Base-by-base conservation (phyloP, 1,140 invertebrate genomes). In the Tribolium madens region DNA sequence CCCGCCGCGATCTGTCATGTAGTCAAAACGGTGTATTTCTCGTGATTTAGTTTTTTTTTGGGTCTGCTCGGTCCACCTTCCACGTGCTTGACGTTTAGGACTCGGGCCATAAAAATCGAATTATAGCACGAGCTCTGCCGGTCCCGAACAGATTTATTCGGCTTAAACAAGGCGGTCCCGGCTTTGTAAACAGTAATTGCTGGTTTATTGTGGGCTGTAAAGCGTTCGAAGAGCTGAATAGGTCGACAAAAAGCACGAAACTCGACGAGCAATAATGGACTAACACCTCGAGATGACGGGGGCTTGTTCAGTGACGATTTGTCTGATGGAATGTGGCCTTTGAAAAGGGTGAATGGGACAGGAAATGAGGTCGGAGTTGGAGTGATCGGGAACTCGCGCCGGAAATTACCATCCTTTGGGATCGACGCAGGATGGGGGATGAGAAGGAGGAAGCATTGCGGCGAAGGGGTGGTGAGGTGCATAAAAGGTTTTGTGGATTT, bases 201-300 rank as follows among this genome's bases (percentile, higher is more conserved):
- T 15, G 42, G 53, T 75, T 75, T 75, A 75, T 75, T 75, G 60
- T 75, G 73, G 73, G 73, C 73, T 26, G 53, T 75, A 75, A 75
- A 75, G 36, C 53, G 53, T 47, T 57, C 60, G 10, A 68, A 75
- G 36, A 75, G 60, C 73, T 57, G 73, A 74, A 74, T 60, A 70
- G 14, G 2, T 21, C 21, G 46, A 52, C 69, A 71, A 71, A 64
- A 64, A 64, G 57, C 57, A 14, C 57, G 12, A 64, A 57, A 18
- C 52, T 57, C 17, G 15, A 21, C 15, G 52, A n/a, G 52, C 17
- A 57, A 21, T 64, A 64, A 64, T 64, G 17, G 57, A 13, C 57
- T 64, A 21, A 64, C 57, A 64, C 57, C 57, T 64, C 26, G 15
- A 26, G n/a, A 1, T 4, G 57, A 7, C 21, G 57, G 7, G 21